A percentile compares a stretch with the other conserved stretches of the same genome.
These are phyloP conservation scores for Eurytoma adleriae DNA, from an alignment of 2,888 invertebrate species.

Conservation along the genomic window DNA sequence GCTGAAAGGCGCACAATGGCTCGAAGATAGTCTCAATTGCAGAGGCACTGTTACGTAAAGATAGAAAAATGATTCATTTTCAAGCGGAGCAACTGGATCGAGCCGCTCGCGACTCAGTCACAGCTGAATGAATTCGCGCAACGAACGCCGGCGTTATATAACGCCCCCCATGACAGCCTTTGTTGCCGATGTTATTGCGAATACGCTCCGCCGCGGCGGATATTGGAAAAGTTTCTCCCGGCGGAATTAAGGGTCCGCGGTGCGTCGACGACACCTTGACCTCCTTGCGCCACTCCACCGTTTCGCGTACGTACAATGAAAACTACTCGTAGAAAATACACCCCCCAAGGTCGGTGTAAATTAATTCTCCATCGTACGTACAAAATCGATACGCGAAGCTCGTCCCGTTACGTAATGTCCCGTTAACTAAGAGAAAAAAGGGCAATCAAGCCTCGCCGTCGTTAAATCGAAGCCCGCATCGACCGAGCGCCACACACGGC, in stretches of 20 bases:
- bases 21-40: not conserved
- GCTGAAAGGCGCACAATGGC: not conserved
- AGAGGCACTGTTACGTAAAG: conserved; percentile 28
- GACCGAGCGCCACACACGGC: too few relatives aligned
- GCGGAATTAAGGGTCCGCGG: not conserved
- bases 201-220: not conserved
- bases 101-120: conserved; percentile 22
- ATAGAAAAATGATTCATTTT: conserved; percentile 32
- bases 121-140: conserved; percentile 30
- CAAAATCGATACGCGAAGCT: not conserved
- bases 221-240: not conserved
- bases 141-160: conserved; percentile 24
- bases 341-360: conserved; percentile 20
- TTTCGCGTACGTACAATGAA: too few relatives aligned
- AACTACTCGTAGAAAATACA: not conserved
- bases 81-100: not conserved
- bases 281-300: too few relatives aligned
- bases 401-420: not conserved
- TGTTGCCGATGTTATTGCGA: conserved; percentile 9
- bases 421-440: not conserved
- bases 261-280: conserved; percentile 17
- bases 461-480: too few relatives aligned
- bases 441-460: too few relatives aligned
- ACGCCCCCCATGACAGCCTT: conserved; percentile 11
- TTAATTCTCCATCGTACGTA: not conserved